phyloP scores from a whole-genome alignment of 2,888 invertebrate species.

The Terebella lapidaria region DNA sequence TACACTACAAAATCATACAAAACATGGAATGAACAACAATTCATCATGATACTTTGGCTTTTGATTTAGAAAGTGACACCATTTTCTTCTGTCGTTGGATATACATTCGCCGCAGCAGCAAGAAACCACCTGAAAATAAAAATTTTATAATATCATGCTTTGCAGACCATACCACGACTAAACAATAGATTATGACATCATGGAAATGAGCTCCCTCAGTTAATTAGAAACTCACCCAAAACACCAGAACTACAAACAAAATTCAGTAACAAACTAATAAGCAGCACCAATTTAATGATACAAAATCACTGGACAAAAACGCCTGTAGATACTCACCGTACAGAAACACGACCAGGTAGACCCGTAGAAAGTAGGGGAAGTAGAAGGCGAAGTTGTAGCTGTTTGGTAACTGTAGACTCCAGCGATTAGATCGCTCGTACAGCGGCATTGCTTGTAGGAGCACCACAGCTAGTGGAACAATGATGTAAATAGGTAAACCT shows the following conservation, averaged over 20 bases:
- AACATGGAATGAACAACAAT: too few species aligned
- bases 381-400: constrained; percentile 79
- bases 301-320: background rate
- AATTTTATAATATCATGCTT: background rate
- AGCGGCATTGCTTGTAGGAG: constrained; percentile 73
- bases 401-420: constrained; percentile 76
- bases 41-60: too few species aligned
- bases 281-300: background rate
- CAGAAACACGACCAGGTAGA: constrained; percentile 20
- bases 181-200: background rate
- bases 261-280: too few species aligned
- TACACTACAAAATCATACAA: too few species aligned
- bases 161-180: background rate
- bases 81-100: background rate
- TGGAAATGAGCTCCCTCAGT: too few species aligned
- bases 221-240: too few species aligned
- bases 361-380: constrained; percentile 59
- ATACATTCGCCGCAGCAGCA: background rate
- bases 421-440: constrained; percentile 76
- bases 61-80: too few species aligned
- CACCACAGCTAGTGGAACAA: constrained; percentile 50
- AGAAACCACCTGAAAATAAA: background rate
- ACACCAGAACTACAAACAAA: too few species aligned
- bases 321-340: background rate
- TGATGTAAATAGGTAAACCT: too few species aligned